Evolutionary conservation across 2,113 vertebrate genomes (phyloP).

Genomic region (Campylorhamphus procurvoides): DNA sequence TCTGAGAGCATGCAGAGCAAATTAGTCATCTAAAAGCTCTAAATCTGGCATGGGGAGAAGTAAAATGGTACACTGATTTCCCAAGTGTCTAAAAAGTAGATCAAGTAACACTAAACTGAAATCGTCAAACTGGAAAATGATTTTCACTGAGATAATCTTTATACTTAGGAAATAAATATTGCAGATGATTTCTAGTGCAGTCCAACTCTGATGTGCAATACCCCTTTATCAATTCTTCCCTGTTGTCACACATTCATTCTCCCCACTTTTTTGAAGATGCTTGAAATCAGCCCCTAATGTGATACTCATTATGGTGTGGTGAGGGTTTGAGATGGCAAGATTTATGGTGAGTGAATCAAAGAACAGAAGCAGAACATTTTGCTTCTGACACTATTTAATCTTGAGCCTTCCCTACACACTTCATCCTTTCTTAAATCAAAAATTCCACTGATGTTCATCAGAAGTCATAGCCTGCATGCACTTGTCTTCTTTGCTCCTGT

Average conservation of each 20-base stretch:
- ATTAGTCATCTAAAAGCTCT: constrained; percentile 73
- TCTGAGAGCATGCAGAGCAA: constrained; percentile 61
- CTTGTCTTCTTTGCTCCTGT: not conserved
- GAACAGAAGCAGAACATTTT: not conserved
- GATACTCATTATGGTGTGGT: not conserved
- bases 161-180: constrained; percentile 62
- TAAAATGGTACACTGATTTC: constrained; percentile 74
- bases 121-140: constrained; percentile 72
- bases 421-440: not conserved
- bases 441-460: not conserved
- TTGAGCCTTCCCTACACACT: not conserved
- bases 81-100: constrained; percentile 73
- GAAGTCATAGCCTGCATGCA: not conserved
- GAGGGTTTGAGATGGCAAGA: not conserved
- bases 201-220: not conserved
- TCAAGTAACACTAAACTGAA: constrained; percentile 75
- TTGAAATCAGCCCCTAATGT: not conserved
- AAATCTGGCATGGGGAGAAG: constrained; percentile 61
- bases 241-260: not conserved
- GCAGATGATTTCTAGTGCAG: constrained; percentile 20
- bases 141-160: constrained; percentile 68
- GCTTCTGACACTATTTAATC: not conserved
- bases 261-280: not conserved
- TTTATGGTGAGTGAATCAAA: not conserved
- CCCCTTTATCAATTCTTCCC: not conserved